These are phyloP conservation scores for Dasysyrphus albostriatus DNA, from an alignment of 2,888 invertebrate species.

Conservation along the genomic window DNA sequence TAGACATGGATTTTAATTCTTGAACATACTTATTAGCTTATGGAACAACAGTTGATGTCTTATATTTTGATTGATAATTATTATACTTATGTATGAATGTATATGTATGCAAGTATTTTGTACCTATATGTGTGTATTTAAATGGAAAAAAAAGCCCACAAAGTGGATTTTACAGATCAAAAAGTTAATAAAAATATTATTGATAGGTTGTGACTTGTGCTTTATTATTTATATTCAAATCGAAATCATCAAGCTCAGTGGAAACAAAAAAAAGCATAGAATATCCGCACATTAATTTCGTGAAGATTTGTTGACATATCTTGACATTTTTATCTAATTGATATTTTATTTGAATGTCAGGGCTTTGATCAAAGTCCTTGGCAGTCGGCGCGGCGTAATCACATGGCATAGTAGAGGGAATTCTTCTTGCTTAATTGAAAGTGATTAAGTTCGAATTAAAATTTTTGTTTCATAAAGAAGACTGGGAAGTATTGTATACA, in stretches of 20 bases:
- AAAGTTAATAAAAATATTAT: slow-evolving; percentile 21
- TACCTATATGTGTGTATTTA: slow-evolving; percentile 35
- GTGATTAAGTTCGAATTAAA: slow-evolving; percentile 53
- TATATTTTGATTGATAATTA: slow-evolving; percentile 32
- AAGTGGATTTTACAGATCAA: background rate
- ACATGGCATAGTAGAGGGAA: slow-evolving; percentile 16
- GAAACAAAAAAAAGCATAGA: background rate
- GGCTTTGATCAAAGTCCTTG: background rate
- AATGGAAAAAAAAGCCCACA: slow-evolving; percentile 5
- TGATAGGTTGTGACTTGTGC: background rate
- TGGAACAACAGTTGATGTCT: slow-evolving; percentile 33
- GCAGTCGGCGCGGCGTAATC: background rate
- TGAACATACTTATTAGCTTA: background rate
- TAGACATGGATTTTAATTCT: background rate
- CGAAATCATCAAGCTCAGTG: background rate
- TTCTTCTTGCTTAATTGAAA: slow-evolving; percentile 34
- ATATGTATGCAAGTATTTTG: background rate
- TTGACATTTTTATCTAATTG: slow-evolving; percentile 18
- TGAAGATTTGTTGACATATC: slow-evolving; percentile 41
- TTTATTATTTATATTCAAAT: background rate
- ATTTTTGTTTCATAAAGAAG: background rate
- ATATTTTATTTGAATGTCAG: slow-evolving; percentile 3
- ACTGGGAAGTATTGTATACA: slow-evolving; percentile 1
- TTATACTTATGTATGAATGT: too few species aligned
- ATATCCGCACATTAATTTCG: slow-evolving; percentile 7